Evolutionary conservation across 2,888 invertebrate genomes (phyloP), one percentile per base, ranked within the genome.

Genomic region (Agrilus biguttatus): DNA sequence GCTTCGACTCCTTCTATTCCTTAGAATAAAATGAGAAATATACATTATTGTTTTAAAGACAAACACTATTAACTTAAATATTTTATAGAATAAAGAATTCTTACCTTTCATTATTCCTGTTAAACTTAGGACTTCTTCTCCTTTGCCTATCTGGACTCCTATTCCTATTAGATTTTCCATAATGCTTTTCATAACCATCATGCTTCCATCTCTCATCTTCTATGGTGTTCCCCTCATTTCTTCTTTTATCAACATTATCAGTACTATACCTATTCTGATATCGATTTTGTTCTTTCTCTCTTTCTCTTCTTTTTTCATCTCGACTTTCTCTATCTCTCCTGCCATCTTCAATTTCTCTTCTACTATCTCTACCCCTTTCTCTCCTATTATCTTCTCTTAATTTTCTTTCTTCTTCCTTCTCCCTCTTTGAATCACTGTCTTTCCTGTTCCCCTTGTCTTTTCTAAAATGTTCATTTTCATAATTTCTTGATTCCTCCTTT

Each of bases 1-100:
- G 47, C 64, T 65, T 44, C 63, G 54, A 43, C 60, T 58, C 43
- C 55, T 47, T 39, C 47, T 48, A 35, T 51, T 48, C 41, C 53
- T 51, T 21, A 17, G 14, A 48, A 43, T 41, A 41, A 34, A 14
- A 17, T 6, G 14, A 13, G 8, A 13, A 19, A 37, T 34, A 8
- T 35, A 5, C 6, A 14, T 14, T 35, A 14, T 4, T 14, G 8
- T 8, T 35, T 14, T 14, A 35, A 1, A 35, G 6, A 17, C 17
- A 5, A 14, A 13, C 6, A 4, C 35, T 14, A 35, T 35, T 6
- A 6, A 2, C 14, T 35, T 14, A 14, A 35, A 35, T 35, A 14
- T 35, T 35, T 14, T 14, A 4, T 37, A 5, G 7, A 3, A n/a
- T 17, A 7, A 37, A 7, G 5, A 7, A 37, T 19, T 14, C 4